These are phyloP conservation scores for Ochropacha duplaris DNA, from an alignment of 2,888 invertebrate genomes.

Conservation along the genomic window DNA sequence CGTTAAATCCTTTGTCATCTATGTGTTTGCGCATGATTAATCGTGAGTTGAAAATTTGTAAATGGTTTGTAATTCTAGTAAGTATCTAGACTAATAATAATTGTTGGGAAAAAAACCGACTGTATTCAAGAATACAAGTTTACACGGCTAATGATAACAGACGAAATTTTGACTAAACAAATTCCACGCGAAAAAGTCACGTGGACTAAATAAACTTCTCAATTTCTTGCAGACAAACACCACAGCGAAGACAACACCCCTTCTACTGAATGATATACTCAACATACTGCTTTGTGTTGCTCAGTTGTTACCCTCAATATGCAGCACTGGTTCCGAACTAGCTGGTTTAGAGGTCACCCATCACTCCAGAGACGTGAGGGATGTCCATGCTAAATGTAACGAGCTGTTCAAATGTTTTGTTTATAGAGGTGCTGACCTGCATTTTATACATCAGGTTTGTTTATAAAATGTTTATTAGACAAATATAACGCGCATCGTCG, in stretches of 20 bases:
- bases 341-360: slow-evolving; percentile 83
- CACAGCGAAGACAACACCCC: slow-evolving; percentile 79
- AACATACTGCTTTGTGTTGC: slow-evolving; percentile 90
- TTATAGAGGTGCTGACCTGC: slow-evolving; percentile 88
- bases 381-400: slow-evolving; percentile 92
- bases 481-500: no score
- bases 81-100: no score
- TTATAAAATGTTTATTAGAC: no score
- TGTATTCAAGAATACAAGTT: no score
- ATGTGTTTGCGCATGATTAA: no score
- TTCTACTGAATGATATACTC: slow-evolving; percentile 87
- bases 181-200: no score
- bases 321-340: slow-evolving; percentile 83
- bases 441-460: slow-evolving; percentile 88
- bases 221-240: slow-evolving; percentile 82
- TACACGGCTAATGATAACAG: no score
- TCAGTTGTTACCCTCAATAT: slow-evolving; percentile 88
- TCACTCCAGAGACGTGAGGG: slow-evolving; percentile 88
- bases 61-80: no score
- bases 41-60: no score
- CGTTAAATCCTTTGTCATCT: no score
- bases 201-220: not conserved
- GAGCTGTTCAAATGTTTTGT: slow-evolving; percentile 89
- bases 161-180: no score
- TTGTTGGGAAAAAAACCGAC: no score